phyloP scores from a whole-genome alignment of 2,888 invertebrate species.

The Oasisia sp. region DNA sequence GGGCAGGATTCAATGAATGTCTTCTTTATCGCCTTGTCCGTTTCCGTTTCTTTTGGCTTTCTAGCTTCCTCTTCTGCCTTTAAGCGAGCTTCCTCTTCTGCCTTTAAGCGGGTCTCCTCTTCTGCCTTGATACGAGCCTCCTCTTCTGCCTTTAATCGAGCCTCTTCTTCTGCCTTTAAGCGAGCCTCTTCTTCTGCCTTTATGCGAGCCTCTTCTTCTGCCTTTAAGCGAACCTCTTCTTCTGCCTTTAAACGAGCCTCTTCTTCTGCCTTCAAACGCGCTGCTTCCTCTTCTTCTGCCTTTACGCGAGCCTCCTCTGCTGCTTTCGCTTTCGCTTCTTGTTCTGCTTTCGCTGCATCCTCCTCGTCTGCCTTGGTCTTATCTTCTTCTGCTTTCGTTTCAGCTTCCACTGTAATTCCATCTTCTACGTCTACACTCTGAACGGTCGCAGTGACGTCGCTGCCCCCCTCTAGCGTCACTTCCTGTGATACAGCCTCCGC shows the following conservation, averaged over 20 bases:
- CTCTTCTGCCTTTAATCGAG: neutral
- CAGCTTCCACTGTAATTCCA: neutral
- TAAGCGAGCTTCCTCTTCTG: neutral
- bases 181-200: conserved; percentile 23
- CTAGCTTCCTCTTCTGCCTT: conserved; percentile 19
- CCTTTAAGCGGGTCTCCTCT: neutral
- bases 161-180: conserved; percentile 23
- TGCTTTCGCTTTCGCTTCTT: neutral
- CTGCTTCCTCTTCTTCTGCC: neutral
- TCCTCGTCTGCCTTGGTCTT: conserved; percentile 13
- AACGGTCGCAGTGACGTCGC: neutral
- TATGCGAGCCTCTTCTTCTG: neutral
- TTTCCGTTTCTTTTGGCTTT: conserved; percentile 26
- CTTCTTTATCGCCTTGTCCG: conserved; percentile 18
- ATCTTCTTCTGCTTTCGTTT: neutral
- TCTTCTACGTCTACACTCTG: conserved; percentile 13
- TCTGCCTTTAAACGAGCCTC: neutral
- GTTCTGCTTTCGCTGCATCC: neutral
- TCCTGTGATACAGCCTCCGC: neutral
- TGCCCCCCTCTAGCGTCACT: neutral
- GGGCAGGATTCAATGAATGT: conserved; percentile 26
- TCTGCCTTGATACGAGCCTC: neutral
- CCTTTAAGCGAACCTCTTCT: neutral
- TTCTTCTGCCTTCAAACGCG: neutral
- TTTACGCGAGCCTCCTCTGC: neutral